Evolutionary conservation across 2,113 vertebrate genomes (phyloP), one percentile per base, ranked within the genome.

Genomic region (Centropus unirufus): DNA sequence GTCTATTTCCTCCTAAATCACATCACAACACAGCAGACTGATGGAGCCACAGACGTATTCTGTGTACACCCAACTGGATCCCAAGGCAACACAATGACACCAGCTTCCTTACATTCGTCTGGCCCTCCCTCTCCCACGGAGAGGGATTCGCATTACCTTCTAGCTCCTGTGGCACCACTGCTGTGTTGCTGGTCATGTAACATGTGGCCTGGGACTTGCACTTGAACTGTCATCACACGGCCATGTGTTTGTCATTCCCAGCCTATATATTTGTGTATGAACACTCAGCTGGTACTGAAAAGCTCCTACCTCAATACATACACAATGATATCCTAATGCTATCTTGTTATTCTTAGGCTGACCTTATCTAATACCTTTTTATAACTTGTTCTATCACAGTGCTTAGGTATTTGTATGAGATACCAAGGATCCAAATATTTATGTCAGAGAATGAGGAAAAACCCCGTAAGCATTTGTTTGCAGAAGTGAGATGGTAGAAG

Each of bases 401-500:
- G 5, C 51, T 22, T 58, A 40, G 49, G 69, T 72, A 11, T 83
- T 80, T 64, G 73, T 61, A 11, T 59, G 75, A 92, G 89, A 93
- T 40, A 87, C 9, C 36, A 64, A 81, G 73, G 69, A 87, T 63
- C 69, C 73, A 95, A 82, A 91, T 89, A 95, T 89, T 95, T 91
- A 49, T 91, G 73, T 72, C 66, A 44, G 91, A 32, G 49, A 57
- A 5, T 19, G 26, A 47, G 77, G 36, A 39, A 42, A 73, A 95
- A 11, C 14, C 36, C 89, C 2, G 0, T n/a, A 75, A 80, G 83
- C 90, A 74, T 92, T 83, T 90, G 85, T 52, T 77, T 88, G 85
- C 92, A 94, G 83, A 96, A 92, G 83, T 40, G 90, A 89, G 88
- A 89, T 27, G 66, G 86, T 90, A 54, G 40, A 93, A 94, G 59